Evolutionary conservation across 2,888 invertebrate species (phyloP).

Genomic region (Sminthurinus aureus): DNA sequence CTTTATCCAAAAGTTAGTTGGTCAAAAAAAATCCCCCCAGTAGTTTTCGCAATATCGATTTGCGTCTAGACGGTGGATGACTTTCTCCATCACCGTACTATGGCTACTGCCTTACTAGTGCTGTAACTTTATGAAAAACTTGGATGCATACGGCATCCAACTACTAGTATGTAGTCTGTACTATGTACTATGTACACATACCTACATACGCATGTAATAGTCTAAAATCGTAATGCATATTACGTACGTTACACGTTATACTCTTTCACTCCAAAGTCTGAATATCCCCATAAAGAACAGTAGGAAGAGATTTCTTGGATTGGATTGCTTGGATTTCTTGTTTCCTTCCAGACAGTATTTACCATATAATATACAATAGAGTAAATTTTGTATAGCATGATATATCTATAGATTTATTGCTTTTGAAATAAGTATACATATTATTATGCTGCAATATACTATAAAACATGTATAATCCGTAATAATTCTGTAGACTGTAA

Average conservation of each 20-base stretch:
- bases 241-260: no score
- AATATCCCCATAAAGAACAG: no score
- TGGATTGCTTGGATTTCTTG: no score
- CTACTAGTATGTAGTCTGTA: background rate
- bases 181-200: background rate
- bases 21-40: constrained; percentile 43
- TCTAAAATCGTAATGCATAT: background rate
- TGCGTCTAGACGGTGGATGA: constrained; percentile 54
- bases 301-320: no score
- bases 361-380: no score
- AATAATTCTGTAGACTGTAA: background rate
- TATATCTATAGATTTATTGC: background rate
- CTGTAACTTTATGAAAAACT: background rate
- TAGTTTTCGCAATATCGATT: constrained; percentile 51
- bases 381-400: no score
- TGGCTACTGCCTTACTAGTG: constrained; percentile 4
- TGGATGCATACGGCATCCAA: background rate
- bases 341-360: no score
- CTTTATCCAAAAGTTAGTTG: constrained; percentile 49
- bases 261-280: no score
- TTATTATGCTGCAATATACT: background rate
- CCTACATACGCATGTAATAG: background rate
- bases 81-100: constrained; percentile 37
- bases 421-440: background rate
- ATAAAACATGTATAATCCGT: background rate